Percentiles rank a stretch among this genome's conserved stretches.
Conservation (phyloP, 1,140 invertebrate species). For the Ceratoteleas bidentatus region DNA sequence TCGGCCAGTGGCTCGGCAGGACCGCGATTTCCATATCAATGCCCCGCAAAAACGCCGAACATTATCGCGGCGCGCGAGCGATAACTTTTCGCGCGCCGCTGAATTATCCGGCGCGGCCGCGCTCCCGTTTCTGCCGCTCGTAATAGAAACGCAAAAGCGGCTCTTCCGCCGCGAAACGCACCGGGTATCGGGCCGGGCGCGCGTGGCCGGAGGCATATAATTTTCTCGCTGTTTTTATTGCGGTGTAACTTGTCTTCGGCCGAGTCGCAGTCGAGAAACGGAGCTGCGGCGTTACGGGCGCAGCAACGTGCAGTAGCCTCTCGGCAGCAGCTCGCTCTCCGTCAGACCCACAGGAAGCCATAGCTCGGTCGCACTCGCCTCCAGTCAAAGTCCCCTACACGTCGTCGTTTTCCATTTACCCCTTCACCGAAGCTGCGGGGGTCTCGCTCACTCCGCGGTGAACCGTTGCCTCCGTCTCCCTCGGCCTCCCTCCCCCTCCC, state of each 20-base stretch:
- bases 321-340: constrained; percentile 43
- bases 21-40: constrained; percentile 55
- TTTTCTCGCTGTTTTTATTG: constrained; percentile 82
- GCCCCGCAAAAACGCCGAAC: constrained; percentile 30
- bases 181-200: constrained; percentile 65
- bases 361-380: constrained; percentile 42
- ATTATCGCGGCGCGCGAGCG: constrained; percentile 25
- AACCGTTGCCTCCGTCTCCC: constrained; percentile 20
- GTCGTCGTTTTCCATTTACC: constrained; percentile 67
- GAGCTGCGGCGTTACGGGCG: constrained; percentile 79
- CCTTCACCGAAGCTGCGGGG: constrained; percentile 48
- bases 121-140: constrained; percentile 71
- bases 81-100: constrained; percentile 11
- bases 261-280: constrained; percentile 77
- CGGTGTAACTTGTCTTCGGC: constrained; percentile 81
- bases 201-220: constrained; percentile 80
- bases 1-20: constrained; percentile 30
- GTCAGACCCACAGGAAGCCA: too few species aligned
- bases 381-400: constrained; percentile 53
- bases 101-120: constrained; percentile 23
- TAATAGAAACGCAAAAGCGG: constrained; percentile 76
- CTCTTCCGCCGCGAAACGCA: constrained; percentile 65
- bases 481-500: constrained; percentile 49
- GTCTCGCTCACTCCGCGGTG: constrained; percentile 27
- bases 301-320: constrained; percentile 80